phyloP scores from a whole-genome alignment of 2,888 invertebrate genomes.

The Drosophila cognata region DNA sequence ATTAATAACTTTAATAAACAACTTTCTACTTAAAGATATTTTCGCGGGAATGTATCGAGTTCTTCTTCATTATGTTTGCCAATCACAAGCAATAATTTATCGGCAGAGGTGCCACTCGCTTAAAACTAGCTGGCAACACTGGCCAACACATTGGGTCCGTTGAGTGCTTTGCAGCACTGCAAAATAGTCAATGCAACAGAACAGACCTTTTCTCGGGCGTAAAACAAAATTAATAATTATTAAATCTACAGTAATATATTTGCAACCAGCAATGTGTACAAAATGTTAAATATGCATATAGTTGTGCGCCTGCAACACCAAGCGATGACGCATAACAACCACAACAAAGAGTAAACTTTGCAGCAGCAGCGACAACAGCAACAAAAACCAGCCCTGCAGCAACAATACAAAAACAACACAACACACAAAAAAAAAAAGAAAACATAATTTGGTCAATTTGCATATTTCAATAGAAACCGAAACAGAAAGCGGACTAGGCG shows the following conservation, averaged over 20 bases:
- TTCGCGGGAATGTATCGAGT: conserved; percentile 48
- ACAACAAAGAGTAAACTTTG: conserved; percentile 18
- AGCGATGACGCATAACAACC: conserved; percentile 33
- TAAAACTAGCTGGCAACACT: conserved; percentile 6
- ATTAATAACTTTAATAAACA: conserved; percentile 1
- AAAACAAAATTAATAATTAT: conserved; percentile 66
- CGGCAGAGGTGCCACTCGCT: neutral
- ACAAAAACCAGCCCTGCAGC: conserved; percentile 54
- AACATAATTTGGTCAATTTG: conserved; percentile 73
- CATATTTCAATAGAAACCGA: conserved; percentile 53
- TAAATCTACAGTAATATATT: conserved; percentile 61
- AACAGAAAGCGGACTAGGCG: conserved; percentile 60
- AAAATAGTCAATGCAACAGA: conserved; percentile 60
- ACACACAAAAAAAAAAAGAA: conserved; percentile 27
- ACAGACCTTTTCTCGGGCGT: conserved; percentile 55
- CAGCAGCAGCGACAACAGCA: conserved; percentile 48
- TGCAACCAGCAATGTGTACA: conserved; percentile 23
- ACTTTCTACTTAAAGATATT: conserved; percentile 14
- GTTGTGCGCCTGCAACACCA: conserved; percentile 53
- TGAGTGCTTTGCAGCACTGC: conserved; percentile 37
- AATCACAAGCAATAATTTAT: conserved; percentile 11
- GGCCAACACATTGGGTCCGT: neutral
- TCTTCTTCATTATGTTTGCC: conserved; percentile 22
- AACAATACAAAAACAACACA: conserved; percentile 61
- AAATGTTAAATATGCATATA: conserved; percentile 54